A percentile compares a stretch with the other conserved stretches of the same genome.
Evolutionary conservation across 2,888 invertebrate species (phyloP).

Genomic region (Coleophora deauratella): DNA sequence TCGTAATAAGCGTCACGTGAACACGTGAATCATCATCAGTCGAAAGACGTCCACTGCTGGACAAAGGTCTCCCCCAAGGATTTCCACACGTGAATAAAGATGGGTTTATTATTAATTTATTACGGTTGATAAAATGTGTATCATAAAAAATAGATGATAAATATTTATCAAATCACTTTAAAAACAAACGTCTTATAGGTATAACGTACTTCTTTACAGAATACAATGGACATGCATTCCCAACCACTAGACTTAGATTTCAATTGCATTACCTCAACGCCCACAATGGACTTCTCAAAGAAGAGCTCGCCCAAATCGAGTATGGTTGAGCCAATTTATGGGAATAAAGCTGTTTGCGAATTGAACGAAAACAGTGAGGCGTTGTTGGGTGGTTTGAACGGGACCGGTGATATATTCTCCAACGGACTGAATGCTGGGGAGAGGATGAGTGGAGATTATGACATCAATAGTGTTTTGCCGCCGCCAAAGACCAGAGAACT

Average conservation of each 20-base stretch:
- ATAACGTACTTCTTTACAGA: conserved; percentile 33
- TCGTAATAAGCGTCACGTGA: too few species aligned
- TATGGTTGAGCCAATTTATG: conserved; percentile 61
- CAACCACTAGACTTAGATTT: conserved; percentile 66
- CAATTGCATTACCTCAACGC: conserved; percentile 63
- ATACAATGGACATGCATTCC: conserved; percentile 57
- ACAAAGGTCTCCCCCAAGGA: too few species aligned
- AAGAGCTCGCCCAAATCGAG: conserved; percentile 61
- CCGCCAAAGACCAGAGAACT: conserved; percentile 65
- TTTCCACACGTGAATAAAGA: too few species aligned
- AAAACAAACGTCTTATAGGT: too few species aligned
- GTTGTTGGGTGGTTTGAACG: conserved; percentile 53
- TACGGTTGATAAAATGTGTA: too few species aligned
- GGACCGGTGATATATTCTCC: conserved; percentile 57
- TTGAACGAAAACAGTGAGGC: conserved; percentile 57
- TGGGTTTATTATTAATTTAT: too few species aligned
- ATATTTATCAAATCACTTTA: too few species aligned
- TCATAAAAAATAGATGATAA: too few species aligned
- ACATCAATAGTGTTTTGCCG: conserved; percentile 62
- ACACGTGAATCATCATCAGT: too few species aligned
- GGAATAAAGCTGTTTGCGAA: conserved; percentile 63
- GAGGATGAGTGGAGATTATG: conserved; percentile 64
- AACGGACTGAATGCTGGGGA: conserved; percentile 53
- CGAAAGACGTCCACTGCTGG: too few species aligned
- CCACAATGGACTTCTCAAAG: conserved; percentile 59